These are phyloP conservation scores for Coleophora deauratella DNA, from an alignment of 2,888 invertebrate genomes.

Conservation along the genomic window DNA sequence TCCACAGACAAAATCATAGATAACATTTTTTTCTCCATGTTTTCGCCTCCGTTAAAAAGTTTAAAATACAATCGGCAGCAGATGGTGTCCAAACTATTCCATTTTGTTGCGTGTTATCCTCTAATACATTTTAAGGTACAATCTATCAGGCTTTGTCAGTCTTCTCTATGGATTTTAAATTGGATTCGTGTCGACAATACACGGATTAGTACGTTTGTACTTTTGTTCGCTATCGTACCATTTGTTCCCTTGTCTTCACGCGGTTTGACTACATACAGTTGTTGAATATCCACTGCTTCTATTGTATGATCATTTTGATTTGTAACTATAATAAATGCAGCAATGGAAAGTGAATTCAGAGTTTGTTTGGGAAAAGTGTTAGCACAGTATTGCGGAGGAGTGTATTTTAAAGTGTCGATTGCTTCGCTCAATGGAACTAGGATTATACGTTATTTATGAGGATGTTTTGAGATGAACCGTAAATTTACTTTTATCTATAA, in stretches of 20 bases:
- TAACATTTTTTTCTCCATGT: no score
- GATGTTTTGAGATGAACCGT: slow-evolving; percentile 38
- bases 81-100: no score
- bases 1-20: no score
- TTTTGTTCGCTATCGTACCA: slow-evolving; percentile 45
- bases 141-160: slow-evolving; percentile 69
- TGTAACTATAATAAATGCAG: slow-evolving; percentile 7
- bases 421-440: slow-evolving; percentile 41
- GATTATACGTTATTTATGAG: slow-evolving; percentile 58
- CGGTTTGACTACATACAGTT: slow-evolving; percentile 5
- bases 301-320: neutral
- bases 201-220: slow-evolving; percentile 53
- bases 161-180: slow-evolving; percentile 63
- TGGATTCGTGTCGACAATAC: slow-evolving; percentile 68
- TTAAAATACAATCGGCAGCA: no score
- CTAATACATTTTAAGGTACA: slow-evolving; percentile 48
- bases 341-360: slow-evolving; percentile 22
- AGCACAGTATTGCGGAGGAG: slow-evolving; percentile 17
- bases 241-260: slow-evolving; percentile 11
- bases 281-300: slow-evolving; percentile 19
- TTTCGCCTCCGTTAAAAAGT: no score
- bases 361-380: no score
- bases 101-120: slow-evolving; percentile 21
- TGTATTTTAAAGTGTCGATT: slow-evolving; percentile 47
- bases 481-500: slow-evolving; percentile 6